Evolutionary conservation across 2,113 vertebrate species (phyloP).

Genomic region (Barnardius zonarius): DNA sequence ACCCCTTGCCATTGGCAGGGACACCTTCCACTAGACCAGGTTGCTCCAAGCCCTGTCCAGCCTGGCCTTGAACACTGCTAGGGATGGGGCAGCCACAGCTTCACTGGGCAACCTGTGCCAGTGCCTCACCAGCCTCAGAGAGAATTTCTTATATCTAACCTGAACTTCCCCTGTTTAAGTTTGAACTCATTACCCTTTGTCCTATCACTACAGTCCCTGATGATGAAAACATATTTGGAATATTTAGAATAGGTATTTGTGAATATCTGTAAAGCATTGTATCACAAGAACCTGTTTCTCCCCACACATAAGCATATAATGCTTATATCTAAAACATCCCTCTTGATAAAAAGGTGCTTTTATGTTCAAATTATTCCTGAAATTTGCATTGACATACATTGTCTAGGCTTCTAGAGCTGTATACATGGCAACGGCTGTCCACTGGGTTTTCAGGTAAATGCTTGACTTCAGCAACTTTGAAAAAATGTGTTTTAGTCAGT

Average conservation of each 20-base stretch:
- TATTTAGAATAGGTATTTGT: background rate
- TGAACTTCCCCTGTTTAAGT: background rate
- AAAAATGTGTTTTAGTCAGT: background rate
- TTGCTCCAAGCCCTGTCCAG: background rate
- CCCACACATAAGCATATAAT: background rate
- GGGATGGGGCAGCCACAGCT: background rate
- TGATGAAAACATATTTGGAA: background rate
- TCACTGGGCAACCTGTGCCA: background rate
- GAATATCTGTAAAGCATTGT: background rate
- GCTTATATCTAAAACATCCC: background rate
- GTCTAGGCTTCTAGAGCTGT: background rate
- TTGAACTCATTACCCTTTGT: background rate
- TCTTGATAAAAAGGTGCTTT: background rate
- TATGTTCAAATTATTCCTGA: background rate
- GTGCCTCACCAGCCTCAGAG: background rate
- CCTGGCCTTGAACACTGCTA: background rate
- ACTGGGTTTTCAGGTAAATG: background rate
- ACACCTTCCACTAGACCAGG: background rate
- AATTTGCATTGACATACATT: background rate
- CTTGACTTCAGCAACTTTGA: background rate
- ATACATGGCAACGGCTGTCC: background rate
- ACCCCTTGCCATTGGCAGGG: background rate
- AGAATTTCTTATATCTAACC: background rate
- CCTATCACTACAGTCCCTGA: background rate
- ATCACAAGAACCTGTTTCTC: background rate